phyloP scores from a whole-genome alignment of 2,888 invertebrate genomes.

The Sphecodes monilicornis region DNA sequence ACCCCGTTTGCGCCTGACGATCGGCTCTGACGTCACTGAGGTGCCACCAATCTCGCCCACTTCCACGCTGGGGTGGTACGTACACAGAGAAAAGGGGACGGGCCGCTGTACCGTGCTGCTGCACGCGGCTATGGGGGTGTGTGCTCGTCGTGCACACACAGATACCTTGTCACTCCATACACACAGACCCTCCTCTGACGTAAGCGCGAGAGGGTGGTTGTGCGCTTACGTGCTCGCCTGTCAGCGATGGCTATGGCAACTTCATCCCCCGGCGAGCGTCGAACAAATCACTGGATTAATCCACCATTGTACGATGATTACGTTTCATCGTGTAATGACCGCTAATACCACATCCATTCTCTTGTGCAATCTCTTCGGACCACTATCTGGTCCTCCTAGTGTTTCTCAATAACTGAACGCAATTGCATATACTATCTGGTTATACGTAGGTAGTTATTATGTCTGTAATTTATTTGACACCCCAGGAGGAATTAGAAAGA shows the following conservation, averaged over 20 bases:
- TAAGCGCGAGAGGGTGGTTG: slow-evolving; percentile 23
- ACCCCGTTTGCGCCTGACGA: slow-evolving; percentile 71
- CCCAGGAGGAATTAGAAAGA: neutral
- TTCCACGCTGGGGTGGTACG: slow-evolving; percentile 31
- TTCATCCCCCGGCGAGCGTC: neutral
- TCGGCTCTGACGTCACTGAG: slow-evolving; percentile 70
- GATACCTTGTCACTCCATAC: neutral
- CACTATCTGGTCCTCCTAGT: neutral
- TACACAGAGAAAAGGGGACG: slow-evolving; percentile 40
- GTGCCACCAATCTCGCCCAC: slow-evolving; percentile 57
- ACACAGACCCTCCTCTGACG: slow-evolving; percentile 21
- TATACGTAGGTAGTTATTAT: neutral
- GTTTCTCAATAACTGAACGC: neutral
- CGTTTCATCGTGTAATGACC: neutral
- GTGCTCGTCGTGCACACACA: slow-evolving; percentile 29
- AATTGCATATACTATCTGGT: neutral
- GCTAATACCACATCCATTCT: neutral
- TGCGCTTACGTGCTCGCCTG: slow-evolving; percentile 3
- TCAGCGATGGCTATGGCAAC: slow-evolving; percentile 21
- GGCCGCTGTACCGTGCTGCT: slow-evolving; percentile 37
- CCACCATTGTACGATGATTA: neutral
- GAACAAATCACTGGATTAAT: slow-evolving; percentile 8
- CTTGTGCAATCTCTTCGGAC: neutral
- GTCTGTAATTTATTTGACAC: neutral
- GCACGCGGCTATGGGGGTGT: slow-evolving; percentile 10